These are phyloP conservation scores for Enteromius afrohamiltoni DNA, from an alignment of 2,797 vertebrate species.

Conservation along the genomic window DNA sequence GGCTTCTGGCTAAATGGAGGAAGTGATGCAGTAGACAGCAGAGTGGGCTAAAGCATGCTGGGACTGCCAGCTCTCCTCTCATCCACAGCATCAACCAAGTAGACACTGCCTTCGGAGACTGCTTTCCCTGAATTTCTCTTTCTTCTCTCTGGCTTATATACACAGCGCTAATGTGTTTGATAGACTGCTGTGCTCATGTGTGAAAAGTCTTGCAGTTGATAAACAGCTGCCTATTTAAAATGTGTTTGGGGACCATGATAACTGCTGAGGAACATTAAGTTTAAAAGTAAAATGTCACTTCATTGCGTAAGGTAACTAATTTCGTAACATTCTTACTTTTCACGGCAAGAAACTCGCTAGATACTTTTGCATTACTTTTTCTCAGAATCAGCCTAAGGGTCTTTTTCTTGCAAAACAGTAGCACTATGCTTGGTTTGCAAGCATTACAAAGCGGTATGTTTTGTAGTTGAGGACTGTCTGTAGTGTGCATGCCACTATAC, in stretches of 20 bases:
- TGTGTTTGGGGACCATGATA: background rate
- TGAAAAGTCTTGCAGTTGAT: conserved; percentile 20
- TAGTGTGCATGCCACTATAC: background rate
- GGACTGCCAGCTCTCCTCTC: conserved; percentile 53
- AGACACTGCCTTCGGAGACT: background rate
- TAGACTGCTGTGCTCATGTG: conserved; percentile 23
- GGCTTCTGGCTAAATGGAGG: conserved; percentile 55
- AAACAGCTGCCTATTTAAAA: conserved; percentile 8
- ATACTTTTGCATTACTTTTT: conserved; percentile 8
- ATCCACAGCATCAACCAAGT: conserved; percentile 26
- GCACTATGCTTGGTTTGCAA: conserved; percentile 3
- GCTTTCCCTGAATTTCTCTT: background rate
- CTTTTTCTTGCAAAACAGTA: conserved; percentile 4
- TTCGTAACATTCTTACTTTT: conserved; percentile 1
- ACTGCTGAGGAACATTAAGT: conserved; percentile 15
- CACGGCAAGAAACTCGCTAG: background rate
- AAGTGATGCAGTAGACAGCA: conserved; percentile 48
- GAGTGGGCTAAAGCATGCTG: conserved; percentile 53
- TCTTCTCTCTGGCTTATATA: background rate
- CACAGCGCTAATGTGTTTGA: conserved; percentile 17
- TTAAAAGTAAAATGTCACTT: conserved; percentile 30
- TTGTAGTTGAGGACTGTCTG: background rate
- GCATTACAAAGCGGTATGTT: conserved; percentile 4
- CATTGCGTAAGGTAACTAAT: conserved; percentile 28
- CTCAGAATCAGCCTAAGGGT: conserved; percentile 14